Conservation (phyloP, 2,888 invertebrate species). For the Catocala sponsa region DNA sequence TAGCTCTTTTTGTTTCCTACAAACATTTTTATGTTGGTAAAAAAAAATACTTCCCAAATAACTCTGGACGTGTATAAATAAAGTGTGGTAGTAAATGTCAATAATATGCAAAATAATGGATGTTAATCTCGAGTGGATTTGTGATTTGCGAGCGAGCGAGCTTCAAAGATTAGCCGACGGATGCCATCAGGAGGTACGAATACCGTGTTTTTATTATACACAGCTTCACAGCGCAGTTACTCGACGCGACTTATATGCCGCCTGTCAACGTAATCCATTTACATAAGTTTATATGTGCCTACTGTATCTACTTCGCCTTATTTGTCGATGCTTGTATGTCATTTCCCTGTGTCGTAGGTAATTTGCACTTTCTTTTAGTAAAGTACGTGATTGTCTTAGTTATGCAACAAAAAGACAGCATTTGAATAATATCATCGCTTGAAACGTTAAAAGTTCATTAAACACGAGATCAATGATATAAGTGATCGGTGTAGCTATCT, state of each 20-base stretch:
- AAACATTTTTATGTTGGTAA: constrained; percentile 83
- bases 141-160: constrained; percentile 81
- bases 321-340: neutral
- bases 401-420: too few relatives aligned
- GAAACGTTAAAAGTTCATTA: too few relatives aligned
- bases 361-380: neutral
- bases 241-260: constrained; percentile 28
- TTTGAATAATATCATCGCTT: too few relatives aligned
- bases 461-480: too few relatives aligned
- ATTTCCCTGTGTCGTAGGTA: neutral
- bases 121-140: constrained; percentile 80
- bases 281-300: constrained; percentile 28
- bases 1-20: constrained; percentile 81
- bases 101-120: constrained; percentile 88
- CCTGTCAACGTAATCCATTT: constrained; percentile 39
- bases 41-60: constrained; percentile 86
- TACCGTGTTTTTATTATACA: constrained; percentile 47
- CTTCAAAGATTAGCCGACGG: constrained; percentile 82
- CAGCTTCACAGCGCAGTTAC: constrained; percentile 28
- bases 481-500: too few relatives aligned
- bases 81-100: constrained; percentile 86
- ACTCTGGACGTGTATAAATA: constrained; percentile 83
- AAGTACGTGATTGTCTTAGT: neutral
- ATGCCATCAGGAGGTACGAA: constrained; percentile 56
- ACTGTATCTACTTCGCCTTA: constrained; percentile 8